Conservation (phyloP, 2,888 invertebrate genomes). For the Stenolophus ochropezus region DNA sequence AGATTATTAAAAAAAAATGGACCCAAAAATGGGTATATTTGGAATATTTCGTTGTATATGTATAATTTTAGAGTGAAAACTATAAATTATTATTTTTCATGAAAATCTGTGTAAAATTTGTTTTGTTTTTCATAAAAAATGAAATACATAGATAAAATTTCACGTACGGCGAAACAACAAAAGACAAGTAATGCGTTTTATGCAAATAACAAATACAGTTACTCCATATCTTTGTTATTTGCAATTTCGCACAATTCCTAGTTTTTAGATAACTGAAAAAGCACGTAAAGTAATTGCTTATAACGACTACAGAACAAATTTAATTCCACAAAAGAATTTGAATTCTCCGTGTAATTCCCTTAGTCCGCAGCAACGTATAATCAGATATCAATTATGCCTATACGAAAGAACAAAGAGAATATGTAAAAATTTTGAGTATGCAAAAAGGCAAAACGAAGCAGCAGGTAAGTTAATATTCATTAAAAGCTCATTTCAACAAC, state of each 20-base stretch:
- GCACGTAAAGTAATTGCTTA: constrained; percentile 31
- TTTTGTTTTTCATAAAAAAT: no score
- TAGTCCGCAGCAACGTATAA: constrained; percentile 60
- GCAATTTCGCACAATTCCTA: neutral
- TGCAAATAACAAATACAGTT: neutral
- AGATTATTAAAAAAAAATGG: no score
- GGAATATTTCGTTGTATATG: no score
- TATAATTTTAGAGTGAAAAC: no score
- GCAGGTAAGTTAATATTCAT: constrained; percentile 57
- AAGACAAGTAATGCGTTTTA: no score
- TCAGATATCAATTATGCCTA: constrained; percentile 64
- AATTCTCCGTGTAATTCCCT: constrained; percentile 38
- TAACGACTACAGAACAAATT: constrained; percentile 45
- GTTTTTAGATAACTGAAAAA: constrained; percentile 37
- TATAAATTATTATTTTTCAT: no score
- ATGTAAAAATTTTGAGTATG: constrained; percentile 61
- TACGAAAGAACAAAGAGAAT: constrained; percentile 60
- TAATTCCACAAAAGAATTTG: constrained; percentile 47
- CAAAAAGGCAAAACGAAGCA: constrained; percentile 53
- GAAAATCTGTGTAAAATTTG: no score
- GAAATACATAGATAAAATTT: no score
- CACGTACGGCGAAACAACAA: no score
- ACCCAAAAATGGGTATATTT: no score
- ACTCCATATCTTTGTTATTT: neutral
- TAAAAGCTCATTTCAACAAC: constrained; percentile 58